These are phyloP conservation scores for Fabriciana adippe DNA, from an alignment of 2,888 invertebrate genomes.

Conservation along the genomic window DNA sequence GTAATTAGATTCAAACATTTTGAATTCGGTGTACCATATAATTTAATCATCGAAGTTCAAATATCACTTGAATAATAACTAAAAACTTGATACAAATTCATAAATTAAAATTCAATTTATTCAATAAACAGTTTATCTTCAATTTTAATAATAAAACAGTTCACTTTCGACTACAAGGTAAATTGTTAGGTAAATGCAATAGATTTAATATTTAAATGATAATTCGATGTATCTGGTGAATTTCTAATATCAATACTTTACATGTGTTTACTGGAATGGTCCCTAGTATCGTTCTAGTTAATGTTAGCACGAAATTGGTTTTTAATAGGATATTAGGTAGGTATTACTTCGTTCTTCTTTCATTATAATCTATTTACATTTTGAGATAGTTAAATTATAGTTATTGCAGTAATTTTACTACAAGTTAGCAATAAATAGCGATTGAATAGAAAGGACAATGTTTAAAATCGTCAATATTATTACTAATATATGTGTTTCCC, in stretches of 20 bases:
- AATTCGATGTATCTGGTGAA: conserved; percentile 61
- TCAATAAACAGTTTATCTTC: conserved; percentile 37
- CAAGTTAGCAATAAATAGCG: no score
- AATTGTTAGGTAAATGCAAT: conserved; percentile 67
- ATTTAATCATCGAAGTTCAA: neutral
- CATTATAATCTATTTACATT: no score
- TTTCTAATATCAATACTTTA: conserved; percentile 50
- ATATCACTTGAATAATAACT: neutral
- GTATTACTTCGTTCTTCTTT: no score
- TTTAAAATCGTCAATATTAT: no score
- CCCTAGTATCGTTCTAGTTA: neutral
- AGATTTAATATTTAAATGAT: conserved; percentile 75
- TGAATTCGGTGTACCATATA: no score
- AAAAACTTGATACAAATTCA: neutral
- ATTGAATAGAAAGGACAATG: no score
- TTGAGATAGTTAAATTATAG: no score
- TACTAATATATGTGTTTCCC: no score
- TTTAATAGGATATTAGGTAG: no score
- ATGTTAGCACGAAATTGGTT: neutral
- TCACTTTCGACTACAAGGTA: conserved; percentile 44
- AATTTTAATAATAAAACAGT: conserved; percentile 58
- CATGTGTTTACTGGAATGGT: conserved; percentile 38
- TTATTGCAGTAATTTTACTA: no score
- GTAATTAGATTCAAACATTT: no score
- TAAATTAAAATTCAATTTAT: conserved; percentile 33